phyloP scores from a whole-genome alignment of 2,888 invertebrate genomes.

The Rosalia funebris region DNA sequence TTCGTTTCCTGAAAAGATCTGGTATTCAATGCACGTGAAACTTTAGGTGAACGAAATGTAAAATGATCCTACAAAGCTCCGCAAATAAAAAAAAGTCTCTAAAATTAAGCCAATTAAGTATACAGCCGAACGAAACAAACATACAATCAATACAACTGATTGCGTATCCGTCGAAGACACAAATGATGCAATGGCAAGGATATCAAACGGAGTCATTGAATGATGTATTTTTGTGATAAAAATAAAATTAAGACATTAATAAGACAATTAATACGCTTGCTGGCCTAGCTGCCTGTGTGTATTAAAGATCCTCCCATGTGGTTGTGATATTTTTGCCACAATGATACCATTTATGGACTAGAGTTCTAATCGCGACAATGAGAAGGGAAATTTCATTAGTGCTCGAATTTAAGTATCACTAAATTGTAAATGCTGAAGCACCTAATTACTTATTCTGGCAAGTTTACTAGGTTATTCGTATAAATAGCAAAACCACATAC shows the following conservation, averaged over 20 bases:
- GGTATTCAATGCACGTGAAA: slow-evolving; percentile 1
- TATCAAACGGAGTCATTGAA: neutral
- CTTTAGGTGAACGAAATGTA: neutral
- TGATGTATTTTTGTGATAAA: neutral
- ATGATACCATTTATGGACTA: neutral
- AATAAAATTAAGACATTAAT: neutral
- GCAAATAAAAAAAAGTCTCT: slow-evolving; percentile 8
- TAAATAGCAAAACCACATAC: slow-evolving; percentile 34
- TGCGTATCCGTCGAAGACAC: neutral
- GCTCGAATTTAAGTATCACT: slow-evolving; percentile 28
- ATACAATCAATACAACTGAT: slow-evolving; percentile 2
- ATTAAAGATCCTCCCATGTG: too few species aligned
- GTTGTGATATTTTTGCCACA: slow-evolving; percentile 2
- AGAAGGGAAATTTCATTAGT: slow-evolving; percentile 9
- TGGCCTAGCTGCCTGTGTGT: neutral
- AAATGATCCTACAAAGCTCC: neutral
- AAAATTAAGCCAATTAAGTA: slow-evolving; percentile 21
- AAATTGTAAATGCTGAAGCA: slow-evolving; percentile 32
- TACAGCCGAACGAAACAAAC: slow-evolving; percentile 2
- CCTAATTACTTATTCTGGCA: slow-evolving; percentile 38
- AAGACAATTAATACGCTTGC: neutral
- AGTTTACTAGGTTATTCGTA: slow-evolving; percentile 36
- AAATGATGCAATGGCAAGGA: neutral
- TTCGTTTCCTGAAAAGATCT: slow-evolving; percentile 15
- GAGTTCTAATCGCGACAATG: slow-evolving; percentile 1